Conservation (phyloP, 1,140 invertebrate genomes). For the Cryptotermes secundus region DNA sequence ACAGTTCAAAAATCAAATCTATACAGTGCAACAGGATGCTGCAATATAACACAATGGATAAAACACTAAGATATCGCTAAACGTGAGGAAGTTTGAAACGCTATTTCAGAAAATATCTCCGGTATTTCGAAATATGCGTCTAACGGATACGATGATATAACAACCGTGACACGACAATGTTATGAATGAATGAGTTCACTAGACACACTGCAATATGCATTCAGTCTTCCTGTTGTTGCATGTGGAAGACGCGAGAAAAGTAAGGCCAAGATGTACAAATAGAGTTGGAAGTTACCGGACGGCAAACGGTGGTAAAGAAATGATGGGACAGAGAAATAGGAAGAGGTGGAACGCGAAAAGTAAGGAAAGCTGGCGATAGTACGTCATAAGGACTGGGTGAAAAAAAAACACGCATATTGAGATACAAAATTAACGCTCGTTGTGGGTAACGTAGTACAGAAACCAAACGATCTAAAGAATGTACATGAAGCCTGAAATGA, state of each 20-base stretch:
- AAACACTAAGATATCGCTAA: no score
- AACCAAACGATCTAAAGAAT: no score
- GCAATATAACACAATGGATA: no score
- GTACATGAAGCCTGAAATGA: no score
- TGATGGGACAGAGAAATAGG: neutral
- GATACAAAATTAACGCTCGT: neutral
- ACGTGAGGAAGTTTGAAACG: no score
- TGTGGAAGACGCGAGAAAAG: neutral
- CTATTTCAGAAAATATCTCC: no score
- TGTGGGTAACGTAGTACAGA: neutral
- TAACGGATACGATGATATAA: no score
- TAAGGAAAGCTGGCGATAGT: neutral
- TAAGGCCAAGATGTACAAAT: neutral
- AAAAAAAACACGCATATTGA: neutral
- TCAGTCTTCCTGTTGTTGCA: neutral
- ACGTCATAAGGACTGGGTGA: neutral
- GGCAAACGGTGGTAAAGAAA: neutral
- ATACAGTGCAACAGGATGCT: no score
- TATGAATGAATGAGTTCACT: no score
- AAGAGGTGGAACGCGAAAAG: neutral
- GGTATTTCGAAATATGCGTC: no score
- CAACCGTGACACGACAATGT: no score
- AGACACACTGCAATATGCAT: neutral
- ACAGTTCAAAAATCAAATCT: no score
- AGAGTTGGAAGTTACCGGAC: neutral